Percentiles rank a stretch among this genome's conserved stretches.
phyloP scores from a whole-genome alignment of 2,113 vertebrate genomes.

The Cariama cristata region DNA sequence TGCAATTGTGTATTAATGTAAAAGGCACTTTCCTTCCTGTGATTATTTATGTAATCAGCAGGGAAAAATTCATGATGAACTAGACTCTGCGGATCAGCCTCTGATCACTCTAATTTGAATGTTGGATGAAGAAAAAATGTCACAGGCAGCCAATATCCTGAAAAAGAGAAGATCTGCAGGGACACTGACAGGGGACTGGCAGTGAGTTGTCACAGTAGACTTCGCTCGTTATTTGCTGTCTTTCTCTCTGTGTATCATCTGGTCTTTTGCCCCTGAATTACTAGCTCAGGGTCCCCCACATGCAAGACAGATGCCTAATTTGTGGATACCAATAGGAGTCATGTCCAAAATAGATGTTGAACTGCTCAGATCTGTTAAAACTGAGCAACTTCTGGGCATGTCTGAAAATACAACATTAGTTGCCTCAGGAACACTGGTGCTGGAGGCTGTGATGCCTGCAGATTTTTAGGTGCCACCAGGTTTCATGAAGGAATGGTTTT shows the following conservation, averaged over 20 bases:
- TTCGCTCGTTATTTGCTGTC: not conserved
- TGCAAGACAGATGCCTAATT: slow-evolving; percentile 46
- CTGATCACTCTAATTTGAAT: slow-evolving; percentile 59
- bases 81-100: slow-evolving; percentile 26
- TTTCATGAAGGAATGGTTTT: not conserved
- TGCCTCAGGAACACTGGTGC: not conserved
- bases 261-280: slow-evolving; percentile 15
- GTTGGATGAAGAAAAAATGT: slow-evolving; percentile 39
- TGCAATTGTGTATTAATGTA: slow-evolving; percentile 30
- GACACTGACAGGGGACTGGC: not conserved
- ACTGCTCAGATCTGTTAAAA: not conserved
- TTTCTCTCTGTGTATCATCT: slow-evolving; percentile 22
- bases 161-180: not conserved
- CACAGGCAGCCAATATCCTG: slow-evolving; percentile 13
- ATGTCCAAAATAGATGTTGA: slow-evolving; percentile 1
- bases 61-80: slow-evolving; percentile 34
- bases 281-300: not conserved
- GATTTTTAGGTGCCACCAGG: not conserved
- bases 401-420: not conserved
- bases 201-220: slow-evolving; percentile 1
- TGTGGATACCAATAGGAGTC: slow-evolving; percentile 21
- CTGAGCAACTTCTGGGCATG: not conserved
- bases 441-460: not conserved
- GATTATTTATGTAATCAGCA: slow-evolving; percentile 68
- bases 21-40: slow-evolving; percentile 15